Conservation (phyloP, 2,888 invertebrate species). For the Tipula lateralis region DNA sequence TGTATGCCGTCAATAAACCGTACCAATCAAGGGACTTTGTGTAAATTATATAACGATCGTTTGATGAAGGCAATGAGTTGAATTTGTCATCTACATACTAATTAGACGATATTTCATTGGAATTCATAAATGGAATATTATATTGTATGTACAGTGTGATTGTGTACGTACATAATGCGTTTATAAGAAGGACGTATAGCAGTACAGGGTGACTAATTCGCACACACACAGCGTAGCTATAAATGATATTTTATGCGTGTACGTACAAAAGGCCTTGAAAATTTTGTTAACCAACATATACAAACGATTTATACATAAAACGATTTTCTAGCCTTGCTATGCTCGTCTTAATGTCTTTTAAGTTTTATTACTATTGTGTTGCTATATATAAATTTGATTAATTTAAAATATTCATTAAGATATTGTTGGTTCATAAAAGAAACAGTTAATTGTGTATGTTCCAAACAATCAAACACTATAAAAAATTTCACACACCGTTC, state of each 20-base stretch:
- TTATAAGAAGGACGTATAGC: slow-evolving; percentile 1
- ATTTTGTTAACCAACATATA: not conserved
- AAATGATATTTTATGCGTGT: not conserved
- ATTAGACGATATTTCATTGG: not conserved
- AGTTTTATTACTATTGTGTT: not conserved
- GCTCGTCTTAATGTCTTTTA: not conserved
- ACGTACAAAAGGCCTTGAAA: not conserved
- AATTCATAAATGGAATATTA: not conserved
- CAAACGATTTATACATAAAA: not conserved
- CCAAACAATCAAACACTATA: not conserved
- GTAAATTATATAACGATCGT: not conserved
- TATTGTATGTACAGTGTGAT: not conserved
- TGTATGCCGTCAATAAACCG: not conserved
- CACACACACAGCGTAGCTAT: not conserved
- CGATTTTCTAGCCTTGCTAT: not conserved
- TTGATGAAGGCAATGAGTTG: not conserved
- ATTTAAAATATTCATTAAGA: slow-evolving; percentile 19
- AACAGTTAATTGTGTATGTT: not conserved
- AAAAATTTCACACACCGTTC: not conserved
- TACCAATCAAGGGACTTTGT: not conserved
- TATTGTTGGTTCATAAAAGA: not conserved
- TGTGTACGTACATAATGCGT: not conserved
- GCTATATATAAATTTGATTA: not conserved
- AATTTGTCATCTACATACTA: slow-evolving; percentile 11
- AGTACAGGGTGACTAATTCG: not conserved